Evolutionary conservation across 2,113 vertebrate species (phyloP), one percentile per base, ranked within the genome.

Genomic region (Cyanistes caeruleus): DNA sequence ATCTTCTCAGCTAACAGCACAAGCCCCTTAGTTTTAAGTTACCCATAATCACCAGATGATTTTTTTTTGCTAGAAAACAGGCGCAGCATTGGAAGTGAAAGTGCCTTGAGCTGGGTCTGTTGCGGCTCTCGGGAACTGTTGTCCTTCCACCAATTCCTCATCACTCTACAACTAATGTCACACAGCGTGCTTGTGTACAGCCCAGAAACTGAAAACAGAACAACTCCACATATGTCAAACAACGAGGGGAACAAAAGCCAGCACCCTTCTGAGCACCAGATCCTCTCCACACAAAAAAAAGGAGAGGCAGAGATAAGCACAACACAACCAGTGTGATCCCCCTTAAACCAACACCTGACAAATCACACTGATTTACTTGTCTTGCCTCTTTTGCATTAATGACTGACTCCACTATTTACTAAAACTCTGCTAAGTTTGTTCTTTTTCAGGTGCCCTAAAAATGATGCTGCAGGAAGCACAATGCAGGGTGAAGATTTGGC

Each of bases 401-500:
- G 55, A 93, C 72, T 21, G 41, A 78, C 84, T 51, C 8, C 33
- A 76, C 28, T 78, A 58, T 85, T 94, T 91, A 96, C 94, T 92
- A 86, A 96, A 97, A 97, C 93, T 97, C 95, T 90, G 82, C 80
- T 92, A 91, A 96, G 82, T 97, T 94, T 80, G 28, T 39, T 84
- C 92, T 96, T 89, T 80, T 78, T 67, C 77, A 80, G 86, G 68
- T 90, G 69, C 51, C 91, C 79, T 84, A 84, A 96, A 97, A 97
- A 84, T 80, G 65, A 64, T 95, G 82, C 73, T 94, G 55, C 10
- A 28, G 90, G 22, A 75, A 83, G 88, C 87, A 87, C 85, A 95
- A 93, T 12, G 58, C 85, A 78, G 80, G 73, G 64, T 2, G 33
- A 96, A 94, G 75, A 88, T 69, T 81, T 93, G 91, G 91, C 92